Conservation (phyloP, 2,113 vertebrate genomes). For the Piprites chloris region DNA sequence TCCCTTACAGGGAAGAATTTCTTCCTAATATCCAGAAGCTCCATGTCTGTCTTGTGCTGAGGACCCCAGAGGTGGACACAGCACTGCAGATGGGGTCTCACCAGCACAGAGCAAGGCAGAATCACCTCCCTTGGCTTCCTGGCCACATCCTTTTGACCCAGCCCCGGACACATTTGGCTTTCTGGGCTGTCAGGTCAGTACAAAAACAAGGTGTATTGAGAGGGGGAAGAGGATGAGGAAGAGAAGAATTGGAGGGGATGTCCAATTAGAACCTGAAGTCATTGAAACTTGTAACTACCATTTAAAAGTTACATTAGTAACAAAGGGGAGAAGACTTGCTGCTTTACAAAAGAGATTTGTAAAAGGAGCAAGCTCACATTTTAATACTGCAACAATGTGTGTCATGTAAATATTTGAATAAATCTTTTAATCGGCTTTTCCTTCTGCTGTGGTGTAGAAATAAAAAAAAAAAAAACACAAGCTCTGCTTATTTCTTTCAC, state of each 20-base stretch:
- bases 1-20: accelerated
- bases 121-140: neutral
- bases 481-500: neutral
- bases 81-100: neutral
- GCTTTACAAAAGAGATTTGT: neutral
- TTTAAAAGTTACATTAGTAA: neutral
- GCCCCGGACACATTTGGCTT: neutral
- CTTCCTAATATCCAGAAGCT: neutral
- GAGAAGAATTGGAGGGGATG: neutral
- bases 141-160: neutral
- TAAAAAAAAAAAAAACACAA: neutral
- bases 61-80: neutral
- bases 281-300: neutral
- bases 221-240: neutral
- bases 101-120: neutral
- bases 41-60: neutral
- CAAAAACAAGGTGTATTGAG: neutral
- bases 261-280: neutral
- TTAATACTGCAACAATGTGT: neutral
- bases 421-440: conserved; percentile 47
- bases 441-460: neutral
- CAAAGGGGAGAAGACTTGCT: neutral
- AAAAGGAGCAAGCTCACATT: neutral
- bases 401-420: conserved; percentile 49
- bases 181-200: neutral